Evolutionary conservation across 2,888 invertebrate species (phyloP), one percentile per base, ranked within the genome.

Genomic region (Cenopis cana): DNA sequence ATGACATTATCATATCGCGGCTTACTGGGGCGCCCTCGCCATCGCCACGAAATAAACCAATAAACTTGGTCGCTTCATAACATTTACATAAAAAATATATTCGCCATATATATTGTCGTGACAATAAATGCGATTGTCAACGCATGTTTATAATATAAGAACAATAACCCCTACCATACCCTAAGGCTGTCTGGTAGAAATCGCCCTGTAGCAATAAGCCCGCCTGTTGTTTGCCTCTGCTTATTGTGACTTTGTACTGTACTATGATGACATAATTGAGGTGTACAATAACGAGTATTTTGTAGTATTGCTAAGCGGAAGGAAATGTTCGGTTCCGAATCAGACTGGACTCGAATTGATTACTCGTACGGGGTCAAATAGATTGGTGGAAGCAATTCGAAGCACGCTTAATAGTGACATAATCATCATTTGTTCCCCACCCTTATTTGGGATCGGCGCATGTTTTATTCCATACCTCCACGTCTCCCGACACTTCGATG

Each of bases 1-100:
- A 71, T 71, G 66, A 71, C 67, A 71, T 71, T 71, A 71, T 67
- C 67, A 71, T 71, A 71, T 61, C 38, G 55, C 50, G 66, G 65
- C 54, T 54, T 70, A 65, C 66, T 70, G 70, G 24, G 38, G 4
- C 64, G 36, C 20, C 11, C 18, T 38, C 57, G 56, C 57, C 38
- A 64, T 55, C 41, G 36, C n/a, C n/a, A n/a, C n/a, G n/a, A n/a
- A 54, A 70, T 66, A 70, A 66, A 54, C 65, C 70, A 70, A 70
- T 66, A 70, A 68, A 66, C 70, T 20, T 60, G 17, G 46, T 14
- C 69, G 62, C 62, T 66, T 65, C 70, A 70, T 60, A 70, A 54
- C 36, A 60, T 70, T 54, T 55, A 70, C 65, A 70, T 66, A 65
- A 65, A 69, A 69, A 64, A 38, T 52, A 41, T 59, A 8, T 52